A percentile compares a stretch with the other conserved stretches of the same genome.
Evolutionary conservation across 2,797 vertebrate genomes (phyloP).

Genomic region (Ataeniobius toweri): DNA sequence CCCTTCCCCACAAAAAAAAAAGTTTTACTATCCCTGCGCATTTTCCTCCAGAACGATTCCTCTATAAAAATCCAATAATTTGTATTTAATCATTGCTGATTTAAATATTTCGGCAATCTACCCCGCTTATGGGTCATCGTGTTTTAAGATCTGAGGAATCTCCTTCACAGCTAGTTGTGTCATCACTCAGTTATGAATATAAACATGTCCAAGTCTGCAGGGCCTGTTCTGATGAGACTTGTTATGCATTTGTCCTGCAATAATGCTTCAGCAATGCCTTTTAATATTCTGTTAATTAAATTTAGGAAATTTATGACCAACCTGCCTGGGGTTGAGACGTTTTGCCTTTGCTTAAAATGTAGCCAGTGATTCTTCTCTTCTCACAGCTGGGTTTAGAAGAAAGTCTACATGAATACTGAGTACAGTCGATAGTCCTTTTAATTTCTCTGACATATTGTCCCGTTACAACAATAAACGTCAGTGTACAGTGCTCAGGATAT

Average conservation of each 20-base stretch:
- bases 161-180: conserved; percentile 29
- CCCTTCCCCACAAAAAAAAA: background rate
- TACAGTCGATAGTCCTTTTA: background rate
- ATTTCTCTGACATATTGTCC: background rate
- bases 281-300: conserved; percentile 29
- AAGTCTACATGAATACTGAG: background rate
- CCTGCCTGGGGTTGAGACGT: conserved; percentile 37
- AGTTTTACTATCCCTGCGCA: background rate
- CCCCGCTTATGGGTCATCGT: background rate
- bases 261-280: conserved; percentile 31
- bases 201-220: conserved; percentile 46
- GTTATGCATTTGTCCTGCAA: conserved; percentile 42
- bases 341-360: background rate
- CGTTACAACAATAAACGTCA: too few relatives aligned
- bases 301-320: conserved; percentile 25
- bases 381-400: conserved; percentile 7
- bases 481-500: too few relatives aligned
- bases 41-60: background rate
- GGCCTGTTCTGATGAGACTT: conserved; percentile 29
- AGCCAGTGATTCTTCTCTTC: background rate
- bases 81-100: background rate
- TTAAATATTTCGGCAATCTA: background rate
- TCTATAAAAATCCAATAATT: background rate
- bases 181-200: conserved; percentile 44
- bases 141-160: conserved; percentile 2